Base-by-base conservation (phyloP, 37 sponge, comb jelly and placozoan species). In the Haliclona indistincta region DNA sequence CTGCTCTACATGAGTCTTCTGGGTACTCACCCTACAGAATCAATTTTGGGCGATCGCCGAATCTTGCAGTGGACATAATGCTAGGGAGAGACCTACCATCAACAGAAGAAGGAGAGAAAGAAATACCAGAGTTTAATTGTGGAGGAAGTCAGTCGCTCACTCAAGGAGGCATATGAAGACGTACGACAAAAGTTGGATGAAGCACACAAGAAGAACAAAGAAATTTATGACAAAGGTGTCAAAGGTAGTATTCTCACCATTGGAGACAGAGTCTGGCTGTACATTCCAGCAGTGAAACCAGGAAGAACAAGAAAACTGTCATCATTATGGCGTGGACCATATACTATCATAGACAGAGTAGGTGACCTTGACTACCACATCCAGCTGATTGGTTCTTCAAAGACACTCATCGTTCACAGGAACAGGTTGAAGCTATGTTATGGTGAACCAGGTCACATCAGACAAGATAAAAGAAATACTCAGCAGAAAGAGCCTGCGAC, bases 1-100 rank as follows among this genome's bases (percentile, higher is more conserved):
- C 79, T 34, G 56, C 69, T 67, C 52, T 79, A 26, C 79, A 79
- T 70, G 79, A 79, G 33, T 39, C 70, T 39, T 68, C 69, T 23
- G 49, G 49, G 25, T 81, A 44, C 60, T 63, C 74, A 22, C 82
- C 82, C 20, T 73, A 39, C 55, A 45, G 49, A 25, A 15, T 64
- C 41, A 30, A 41, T 34, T 81, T 81, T 73, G 82, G 56, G 23
- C 82, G 56, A 10, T 47, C 74, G 10, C 67, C 67, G n/a, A 38
- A 42, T 39, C 61, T 81, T 25, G 74, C 82, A 38, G 67, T 73
- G 10, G 74, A 81, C 34, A n/a, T 73, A 37, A 71, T 70, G 51
- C 52, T 80, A 19, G 72, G 64, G 20, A 49, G 64, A 41, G 29
- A 11, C 61, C 6, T 4, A 58, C 5, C 6, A 58, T 6, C 29